Evolutionary conservation across 2,113 vertebrate genomes (phyloP).

Genomic region (Bostrychus sinensis): DNA sequence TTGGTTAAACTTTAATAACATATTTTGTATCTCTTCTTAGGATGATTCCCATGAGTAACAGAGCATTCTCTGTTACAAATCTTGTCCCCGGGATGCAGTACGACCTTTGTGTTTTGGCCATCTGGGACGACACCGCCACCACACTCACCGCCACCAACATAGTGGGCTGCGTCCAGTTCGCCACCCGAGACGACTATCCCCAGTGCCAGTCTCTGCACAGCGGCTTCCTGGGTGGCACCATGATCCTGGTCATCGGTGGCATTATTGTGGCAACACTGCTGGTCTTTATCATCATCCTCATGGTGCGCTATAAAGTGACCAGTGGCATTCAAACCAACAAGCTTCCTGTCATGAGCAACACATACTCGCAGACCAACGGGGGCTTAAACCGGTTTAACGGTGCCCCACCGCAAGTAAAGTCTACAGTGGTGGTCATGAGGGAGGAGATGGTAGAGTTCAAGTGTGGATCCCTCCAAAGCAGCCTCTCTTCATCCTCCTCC

Average conservation of each 20-base stretch:
- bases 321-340: constrained; percentile 85
- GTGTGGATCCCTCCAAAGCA: constrained; percentile 87
- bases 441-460: constrained; percentile 91
- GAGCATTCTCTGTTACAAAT: constrained; percentile 94
- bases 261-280: constrained; percentile 94
- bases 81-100: constrained; percentile 94
- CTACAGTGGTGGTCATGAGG: constrained; percentile 87
- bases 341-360: constrained; percentile 86
- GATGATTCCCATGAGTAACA: constrained; percentile 95
- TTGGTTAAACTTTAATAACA: no score
- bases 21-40: constrained; percentile 49
- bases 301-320: constrained; percentile 95
- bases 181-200: constrained; percentile 90
- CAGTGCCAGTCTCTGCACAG: constrained; percentile 94
- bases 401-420: constrained; percentile 73
- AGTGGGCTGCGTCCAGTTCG: constrained; percentile 93
- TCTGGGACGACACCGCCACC: constrained; percentile 95
- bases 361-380: constrained; percentile 92
- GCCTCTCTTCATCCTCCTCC: constrained; percentile 88
- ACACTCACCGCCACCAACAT: constrained; percentile 96
- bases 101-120: constrained; percentile 94
- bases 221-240: constrained; percentile 93
- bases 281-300: constrained; percentile 95
- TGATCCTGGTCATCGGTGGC: constrained; percentile 96
- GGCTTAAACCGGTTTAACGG: constrained; percentile 83